Base-by-base conservation (phyloP, 2,888 invertebrate genomes). In the Scaptomyza flava region DNA sequence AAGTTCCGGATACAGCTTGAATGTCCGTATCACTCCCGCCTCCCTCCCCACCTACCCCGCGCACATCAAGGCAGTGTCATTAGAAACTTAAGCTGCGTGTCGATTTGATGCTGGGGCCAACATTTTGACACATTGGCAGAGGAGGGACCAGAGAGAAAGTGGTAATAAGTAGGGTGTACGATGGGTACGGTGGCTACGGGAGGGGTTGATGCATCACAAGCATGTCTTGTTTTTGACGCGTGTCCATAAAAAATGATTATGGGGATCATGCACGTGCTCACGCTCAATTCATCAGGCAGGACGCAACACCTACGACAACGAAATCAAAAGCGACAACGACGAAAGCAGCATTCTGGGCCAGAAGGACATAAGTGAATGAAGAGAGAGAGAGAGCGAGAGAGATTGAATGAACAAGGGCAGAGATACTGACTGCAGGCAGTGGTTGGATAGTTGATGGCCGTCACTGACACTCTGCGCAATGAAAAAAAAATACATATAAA, bases 191-290 rank as follows among this genome's bases (percentile, higher is more conserved):
- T 33, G 33, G 33, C 17, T 20, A 8, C 14, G 11, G 34, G 23
- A 12, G 20, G 33, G 9, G 27, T 7, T 17, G 41, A 41, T 31
- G 7, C 52, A 61, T 14, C 64, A 60, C 56, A 46, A 53, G 54
- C 58, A 67, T 69, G 68, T 74, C 76, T 80, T 66, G 71, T 73
- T 80, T 81, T 84, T 81, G 81, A 82, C 81, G 80, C 78, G 72
- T 74, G 84, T 65, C 78, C 73, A 81, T 82, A 82, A 82, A 81
- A 84, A 82, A 84, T 82, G 80, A 82, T 84, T 76, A 84, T 80
- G 84, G 82, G 74, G 78, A 84, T 78, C 82, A 81, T 80, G 81
- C 84, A 84, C 81, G 84, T 84, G 81, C 84, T 78, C 78, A 74
- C 80, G 84, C 80, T 81, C 81, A 81, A 82, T 82, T 80, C 80